phyloP scores from a whole-genome alignment of 1,140 invertebrate genomes.

The Chironomus striatipennis region DNA sequence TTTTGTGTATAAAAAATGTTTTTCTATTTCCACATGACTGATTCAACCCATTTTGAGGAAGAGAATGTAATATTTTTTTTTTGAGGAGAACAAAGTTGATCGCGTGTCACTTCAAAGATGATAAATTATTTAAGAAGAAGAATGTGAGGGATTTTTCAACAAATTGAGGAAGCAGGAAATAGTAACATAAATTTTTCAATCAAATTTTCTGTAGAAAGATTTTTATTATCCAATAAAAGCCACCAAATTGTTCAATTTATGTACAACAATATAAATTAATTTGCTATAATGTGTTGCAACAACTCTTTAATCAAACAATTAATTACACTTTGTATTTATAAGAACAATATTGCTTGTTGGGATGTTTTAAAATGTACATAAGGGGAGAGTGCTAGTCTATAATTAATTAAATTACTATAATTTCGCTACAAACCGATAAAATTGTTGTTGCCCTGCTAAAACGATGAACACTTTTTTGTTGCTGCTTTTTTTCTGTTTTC shows the following conservation, averaged over 20 bases:
- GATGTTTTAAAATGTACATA: no score
- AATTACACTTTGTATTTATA: background rate
- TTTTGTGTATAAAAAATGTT: background rate
- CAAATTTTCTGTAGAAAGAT: background rate
- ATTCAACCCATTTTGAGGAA: background rate
- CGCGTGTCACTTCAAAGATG: constrained; percentile 6
- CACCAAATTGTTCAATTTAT: background rate
- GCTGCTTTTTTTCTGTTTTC: background rate
- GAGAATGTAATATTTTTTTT: background rate
- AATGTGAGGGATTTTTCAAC: background rate
- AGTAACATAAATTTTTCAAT: constrained; percentile 1
- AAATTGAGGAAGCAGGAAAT: background rate
- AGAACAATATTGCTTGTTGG: background rate
- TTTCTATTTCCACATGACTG: background rate
- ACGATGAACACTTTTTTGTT: no score
- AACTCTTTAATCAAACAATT: background rate
- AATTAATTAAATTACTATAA: constrained; percentile 4
- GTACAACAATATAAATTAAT: constrained; percentile 3
- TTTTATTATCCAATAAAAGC: background rate
- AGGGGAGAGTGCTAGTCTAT: background rate
- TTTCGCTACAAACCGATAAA: background rate
- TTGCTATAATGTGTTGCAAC: constrained; percentile 12
- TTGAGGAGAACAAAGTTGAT: background rate
- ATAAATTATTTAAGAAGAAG: background rate
- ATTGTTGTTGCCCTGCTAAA: background rate